Evolutionary conservation across 2,113 vertebrate species (phyloP), one percentile per base, ranked within the genome.

Genomic region (Heterotis niloticus): DNA sequence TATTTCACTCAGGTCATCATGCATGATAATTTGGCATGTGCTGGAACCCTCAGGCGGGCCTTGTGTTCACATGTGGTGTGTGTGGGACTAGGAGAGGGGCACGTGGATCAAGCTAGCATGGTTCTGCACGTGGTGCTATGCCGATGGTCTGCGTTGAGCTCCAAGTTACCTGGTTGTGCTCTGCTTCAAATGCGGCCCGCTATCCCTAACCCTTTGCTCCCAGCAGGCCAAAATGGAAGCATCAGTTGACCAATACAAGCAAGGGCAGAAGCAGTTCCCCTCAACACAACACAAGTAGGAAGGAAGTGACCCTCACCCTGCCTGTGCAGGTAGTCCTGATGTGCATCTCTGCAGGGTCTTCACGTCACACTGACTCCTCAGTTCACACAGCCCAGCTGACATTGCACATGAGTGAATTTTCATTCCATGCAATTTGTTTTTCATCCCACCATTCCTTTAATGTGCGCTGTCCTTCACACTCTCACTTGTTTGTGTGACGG

Each of bases 391-490:
- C 59, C 2, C 59, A 62, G 13, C 13, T 12, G 2, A 62, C 13
- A 16, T 13, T 62, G 59, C 59, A 62, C 14, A 7, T 78, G 78
- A 72, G 13, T 4, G 59, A 20, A 62, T 62, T 20, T 2, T 82
- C 75, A 84, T 85, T 78, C 84, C 81, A 82, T 84, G 84, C 85
- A 81, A 84, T 79, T 85, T 81, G 79, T 79, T 78, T 81, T 57
- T 77, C 44, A 13, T 54, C 26, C 52, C 9, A 26, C 16, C 23
- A 66, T 20, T 64, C 60, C 23, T 44, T 62, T 65, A 71, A 71
- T n/a, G 28, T 18, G 16, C 62, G 23, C 20, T 12, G 44, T 65
- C 44, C n/a, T 79, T 13, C 54, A 54, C 23, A 72, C 1, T 18
- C n/a, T 44, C 3, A 7, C 34, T 44, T 2, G n/a, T n/a, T 11